Evolutionary conservation across 1,140 invertebrate species (phyloP), one percentile per base, ranked within the genome.

Genomic region (Pseudachorutes palmiensis): DNA sequence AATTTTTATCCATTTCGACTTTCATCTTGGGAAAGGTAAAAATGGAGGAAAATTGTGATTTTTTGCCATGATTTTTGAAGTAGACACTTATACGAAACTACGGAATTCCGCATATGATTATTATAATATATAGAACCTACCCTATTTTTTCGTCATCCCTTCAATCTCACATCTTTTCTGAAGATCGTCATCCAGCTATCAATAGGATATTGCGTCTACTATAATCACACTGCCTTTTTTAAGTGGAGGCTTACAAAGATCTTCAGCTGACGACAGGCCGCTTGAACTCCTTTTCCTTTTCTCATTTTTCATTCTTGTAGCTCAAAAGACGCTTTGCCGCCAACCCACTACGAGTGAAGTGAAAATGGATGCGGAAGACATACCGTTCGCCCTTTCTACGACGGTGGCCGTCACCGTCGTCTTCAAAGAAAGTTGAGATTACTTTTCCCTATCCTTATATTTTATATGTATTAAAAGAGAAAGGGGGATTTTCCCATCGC

Each of bases 371-470:
- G 62, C 2, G 14, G 62, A 5, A 22, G 62, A 41, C 5, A 9
- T n/a, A n/a, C n/a, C n/a, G n/a, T n/a, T n/a, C n/a, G n/a, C n/a
- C n/a, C 19, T 41, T 41, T 19, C 19, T 41, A 41, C 36, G 19
- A 41, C 19, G 5, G 36, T 19, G 36, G 36, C 19, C 19, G 36
- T 41, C 36, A 41, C 19, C 36, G 5, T 41, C 36, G 5, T 41
- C 36, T 41, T 41, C 36, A 41, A 41, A 55, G 30, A 64, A 62
- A 67, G 36, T 62, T 67, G 66, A 67, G 66, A 67, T 67, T 67
- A 67, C 66, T 67, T 67, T 67, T 33, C 45, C 60, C n/a, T 24
- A n/a, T n/a, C n/a, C n/a, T n/a, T n/a, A n/a, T n/a, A n/a, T n/a
- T n/a, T n/a, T n/a, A n/a, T n/a, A 62, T 41, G 51, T 55, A 55